Conservation (phyloP, 2,888 invertebrate genomes). For the Ariolimax columbianus region DNA sequence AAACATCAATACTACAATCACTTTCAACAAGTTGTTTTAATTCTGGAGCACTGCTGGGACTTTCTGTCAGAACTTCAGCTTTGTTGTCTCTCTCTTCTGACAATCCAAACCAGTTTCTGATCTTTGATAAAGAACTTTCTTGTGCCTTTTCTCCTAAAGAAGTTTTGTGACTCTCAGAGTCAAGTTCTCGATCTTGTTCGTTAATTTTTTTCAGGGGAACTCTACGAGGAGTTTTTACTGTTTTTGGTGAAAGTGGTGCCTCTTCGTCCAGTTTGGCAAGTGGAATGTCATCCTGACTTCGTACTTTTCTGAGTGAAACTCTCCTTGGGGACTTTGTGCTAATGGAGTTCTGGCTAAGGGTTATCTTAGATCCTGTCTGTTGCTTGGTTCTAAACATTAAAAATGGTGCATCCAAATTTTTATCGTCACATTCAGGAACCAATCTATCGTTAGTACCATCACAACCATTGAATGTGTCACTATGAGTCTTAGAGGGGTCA, state of each 20-base stretch:
- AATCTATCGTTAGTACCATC: background rate
- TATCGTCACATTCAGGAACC: background rate
- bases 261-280: background rate
- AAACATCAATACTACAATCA: background rate
- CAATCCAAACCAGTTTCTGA: background rate
- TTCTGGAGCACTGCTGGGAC: background rate
- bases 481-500: background rate
- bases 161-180: slow-evolving; percentile 34
- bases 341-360: slow-evolving; percentile 30
- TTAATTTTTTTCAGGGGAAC: slow-evolving; percentile 40
- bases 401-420: slow-evolving; percentile 35
- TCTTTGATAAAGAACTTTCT: slow-evolving; percentile 34
- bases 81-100: background rate
- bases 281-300: slow-evolving; percentile 38
- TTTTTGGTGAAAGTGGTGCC: background rate
- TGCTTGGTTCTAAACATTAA: slow-evolving; percentile 39
- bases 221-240: slow-evolving; percentile 19
- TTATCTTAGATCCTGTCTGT: background rate
- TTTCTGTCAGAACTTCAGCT: background rate
- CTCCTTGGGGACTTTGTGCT: background rate
- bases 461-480: background rate
- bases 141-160: slow-evolving; percentile 61
- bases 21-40: slow-evolving; percentile 42
- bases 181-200: background rate
- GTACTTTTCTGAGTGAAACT: slow-evolving; percentile 39